phyloP scores from a whole-genome alignment of 1,140 invertebrate genomes.

The Scylla paramamosain region DNA sequence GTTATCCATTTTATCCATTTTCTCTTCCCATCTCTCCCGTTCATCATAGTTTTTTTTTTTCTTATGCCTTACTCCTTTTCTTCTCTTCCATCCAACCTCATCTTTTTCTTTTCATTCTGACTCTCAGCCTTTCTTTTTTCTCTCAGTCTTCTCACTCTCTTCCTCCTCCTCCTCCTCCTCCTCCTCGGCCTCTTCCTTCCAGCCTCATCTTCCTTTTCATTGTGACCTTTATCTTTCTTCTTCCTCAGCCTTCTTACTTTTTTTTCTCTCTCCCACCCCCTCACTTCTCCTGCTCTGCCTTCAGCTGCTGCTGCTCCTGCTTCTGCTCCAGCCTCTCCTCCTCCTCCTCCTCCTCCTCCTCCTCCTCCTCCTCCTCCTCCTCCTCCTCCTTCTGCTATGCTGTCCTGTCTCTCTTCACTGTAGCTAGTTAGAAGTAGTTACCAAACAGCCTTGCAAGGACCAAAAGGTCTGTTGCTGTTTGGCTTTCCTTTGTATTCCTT shows the following conservation, averaged over 20 bases:
- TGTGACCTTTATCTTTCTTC: not conserved
- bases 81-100: not conserved
- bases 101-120: not conserved
- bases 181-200: not conserved
- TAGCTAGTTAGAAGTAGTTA: too few relatives aligned
- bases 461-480: too few relatives aligned
- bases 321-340: not conserved
- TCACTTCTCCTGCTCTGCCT: not conserved
- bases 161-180: not conserved
- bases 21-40: not conserved
- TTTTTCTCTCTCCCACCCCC: not conserved
- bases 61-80: not conserved
- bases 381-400: not conserved
- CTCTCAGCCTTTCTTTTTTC: not conserved
- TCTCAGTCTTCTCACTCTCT: not conserved
- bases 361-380: not conserved
- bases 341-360: not conserved
- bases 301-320: not conserved
- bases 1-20: not conserved
- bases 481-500: too few relatives aligned
- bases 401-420: not conserved
- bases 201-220: not conserved
- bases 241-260: not conserved
- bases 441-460: too few relatives aligned
- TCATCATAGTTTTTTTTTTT: not conserved